These are phyloP conservation scores for Drosophila ogumai DNA, from an alignment of 1,140 invertebrate genomes.

Conservation along the genomic window DNA sequence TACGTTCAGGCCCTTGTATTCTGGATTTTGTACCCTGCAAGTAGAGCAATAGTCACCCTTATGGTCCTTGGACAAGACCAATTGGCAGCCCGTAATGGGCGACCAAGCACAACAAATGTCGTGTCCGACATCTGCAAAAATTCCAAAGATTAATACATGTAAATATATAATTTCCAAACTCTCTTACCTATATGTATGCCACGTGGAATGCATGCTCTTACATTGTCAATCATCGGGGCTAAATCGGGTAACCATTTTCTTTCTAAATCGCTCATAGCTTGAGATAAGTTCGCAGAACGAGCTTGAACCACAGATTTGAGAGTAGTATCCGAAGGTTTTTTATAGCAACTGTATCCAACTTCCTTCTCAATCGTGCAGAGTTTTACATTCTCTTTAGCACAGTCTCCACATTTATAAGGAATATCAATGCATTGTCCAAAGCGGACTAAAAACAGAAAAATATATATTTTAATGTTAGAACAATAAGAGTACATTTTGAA, in stretches of 20 bases:
- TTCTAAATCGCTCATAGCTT: not conserved
- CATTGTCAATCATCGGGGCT: not conserved
- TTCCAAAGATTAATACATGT: not conserved
- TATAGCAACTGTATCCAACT: not conserved
- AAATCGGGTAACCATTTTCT: not conserved
- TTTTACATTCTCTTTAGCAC: not conserved
- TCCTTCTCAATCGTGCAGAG: not conserved
- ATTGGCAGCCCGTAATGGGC: not conserved
- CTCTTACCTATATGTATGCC: not conserved
- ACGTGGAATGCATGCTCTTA: not conserved
- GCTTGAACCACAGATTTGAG: too few species aligned
- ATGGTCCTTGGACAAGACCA: not conserved
- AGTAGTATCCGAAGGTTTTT: not conserved
- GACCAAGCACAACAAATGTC: conserved; percentile 10
- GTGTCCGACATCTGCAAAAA: not conserved
- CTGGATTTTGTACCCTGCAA: not conserved
- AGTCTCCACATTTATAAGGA: not conserved
- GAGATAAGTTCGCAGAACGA: too few species aligned
- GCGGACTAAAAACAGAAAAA: not conserved
- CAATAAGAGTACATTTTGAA: not conserved
- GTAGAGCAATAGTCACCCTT: not conserved
- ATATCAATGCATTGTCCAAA: not conserved
- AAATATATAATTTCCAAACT: not conserved
- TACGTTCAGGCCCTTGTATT: not conserved
- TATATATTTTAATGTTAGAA: not conserved